These are phyloP conservation scores for Dicentrarchus labrax DNA, from an alignment of 2,113 vertebrate species.

Conservation along the genomic window DNA sequence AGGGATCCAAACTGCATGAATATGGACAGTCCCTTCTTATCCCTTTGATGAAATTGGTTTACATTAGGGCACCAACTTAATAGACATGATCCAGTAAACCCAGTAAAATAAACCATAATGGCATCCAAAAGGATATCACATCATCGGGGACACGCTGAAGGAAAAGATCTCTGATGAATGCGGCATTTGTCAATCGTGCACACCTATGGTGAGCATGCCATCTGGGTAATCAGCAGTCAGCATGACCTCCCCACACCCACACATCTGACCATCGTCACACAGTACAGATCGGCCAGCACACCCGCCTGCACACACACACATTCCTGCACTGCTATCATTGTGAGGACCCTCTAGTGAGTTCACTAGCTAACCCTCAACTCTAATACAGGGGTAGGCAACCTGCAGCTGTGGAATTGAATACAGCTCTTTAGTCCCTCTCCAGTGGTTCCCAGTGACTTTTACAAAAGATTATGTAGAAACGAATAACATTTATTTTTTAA, in stretches of 20 bases:
- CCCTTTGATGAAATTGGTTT: slow-evolving; percentile 16
- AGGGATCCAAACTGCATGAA: background rate
- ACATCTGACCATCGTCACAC: slow-evolving; percentile 58
- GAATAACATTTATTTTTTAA: too few species aligned
- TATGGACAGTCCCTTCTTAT: background rate
- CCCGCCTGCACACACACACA: slow-evolving; percentile 38
- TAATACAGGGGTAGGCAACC: background rate
- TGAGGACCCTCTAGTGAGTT: slow-evolving; percentile 36
- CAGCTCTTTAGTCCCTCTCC: too few species aligned
- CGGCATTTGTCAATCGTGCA: slow-evolving; percentile 49
- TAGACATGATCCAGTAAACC: slow-evolving; percentile 20
- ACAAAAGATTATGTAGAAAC: too few species aligned
- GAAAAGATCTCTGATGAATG: slow-evolving; percentile 49
- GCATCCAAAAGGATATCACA: slow-evolving; percentile 10
- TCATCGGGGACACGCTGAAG: slow-evolving; percentile 9
- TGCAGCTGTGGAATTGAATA: too few species aligned
- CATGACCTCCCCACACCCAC: slow-evolving; percentile 66
- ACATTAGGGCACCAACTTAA: slow-evolving; percentile 3
- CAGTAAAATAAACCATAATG: slow-evolving; percentile 27
- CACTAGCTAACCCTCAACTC: slow-evolving; percentile 14
- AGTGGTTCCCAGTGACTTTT: too few species aligned
- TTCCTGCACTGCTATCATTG: background rate
- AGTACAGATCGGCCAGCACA: slow-evolving; percentile 42
- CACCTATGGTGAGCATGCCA: slow-evolving; percentile 58
- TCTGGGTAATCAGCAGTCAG: slow-evolving; percentile 75